A percentile compares a stretch with the other conserved stretches of the same genome.
Evolutionary conservation across 2,888 invertebrate genomes (phyloP).

Genomic region (Sialis lutaria): DNA sequence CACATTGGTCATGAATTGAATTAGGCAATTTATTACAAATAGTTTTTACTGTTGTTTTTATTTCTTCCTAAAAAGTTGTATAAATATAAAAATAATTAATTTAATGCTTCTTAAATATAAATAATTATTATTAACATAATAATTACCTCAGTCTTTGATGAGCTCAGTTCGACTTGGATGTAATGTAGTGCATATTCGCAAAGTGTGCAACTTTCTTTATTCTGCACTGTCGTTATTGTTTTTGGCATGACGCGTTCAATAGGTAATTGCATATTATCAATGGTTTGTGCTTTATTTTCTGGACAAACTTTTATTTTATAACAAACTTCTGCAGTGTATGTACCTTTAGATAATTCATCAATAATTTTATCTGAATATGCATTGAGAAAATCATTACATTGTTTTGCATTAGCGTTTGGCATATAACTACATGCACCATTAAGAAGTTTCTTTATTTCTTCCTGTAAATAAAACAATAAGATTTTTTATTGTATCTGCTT

Average conservation of each 20-base stretch:
- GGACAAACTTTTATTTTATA: too few species aligned
- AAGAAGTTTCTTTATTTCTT: slow-evolving; percentile 46
- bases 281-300: too few species aligned
- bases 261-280: neutral
- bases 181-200: slow-evolving; percentile 73
- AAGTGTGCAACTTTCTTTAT: slow-evolving; percentile 46
- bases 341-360: slow-evolving; percentile 15
- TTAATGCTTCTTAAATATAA: neutral
- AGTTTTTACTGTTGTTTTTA: slow-evolving; percentile 45
- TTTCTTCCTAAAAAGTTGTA: slow-evolving; percentile 36
- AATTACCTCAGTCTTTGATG: slow-evolving; percentile 44
- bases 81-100: slow-evolving; percentile 2
- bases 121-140: neutral
- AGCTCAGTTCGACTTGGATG: slow-evolving; percentile 53
- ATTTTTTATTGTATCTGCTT: neutral
- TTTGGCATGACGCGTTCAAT: neutral
- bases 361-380: slow-evolving; percentile 66
- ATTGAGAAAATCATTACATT: slow-evolving; percentile 59
- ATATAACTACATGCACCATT: slow-evolving; percentile 50
- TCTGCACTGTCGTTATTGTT: slow-evolving; percentile 18
- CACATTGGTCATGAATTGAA: slow-evolving; percentile 44
- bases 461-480: slow-evolving; percentile 26
- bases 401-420: slow-evolving; percentile 37
- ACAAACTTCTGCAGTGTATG: too few species aligned
- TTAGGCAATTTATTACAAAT: slow-evolving; percentile 52